Evolutionary conservation across 2,113 vertebrate species (phyloP), one percentile per base, ranked within the genome.

Genomic region (Alethe diademata): DNA sequence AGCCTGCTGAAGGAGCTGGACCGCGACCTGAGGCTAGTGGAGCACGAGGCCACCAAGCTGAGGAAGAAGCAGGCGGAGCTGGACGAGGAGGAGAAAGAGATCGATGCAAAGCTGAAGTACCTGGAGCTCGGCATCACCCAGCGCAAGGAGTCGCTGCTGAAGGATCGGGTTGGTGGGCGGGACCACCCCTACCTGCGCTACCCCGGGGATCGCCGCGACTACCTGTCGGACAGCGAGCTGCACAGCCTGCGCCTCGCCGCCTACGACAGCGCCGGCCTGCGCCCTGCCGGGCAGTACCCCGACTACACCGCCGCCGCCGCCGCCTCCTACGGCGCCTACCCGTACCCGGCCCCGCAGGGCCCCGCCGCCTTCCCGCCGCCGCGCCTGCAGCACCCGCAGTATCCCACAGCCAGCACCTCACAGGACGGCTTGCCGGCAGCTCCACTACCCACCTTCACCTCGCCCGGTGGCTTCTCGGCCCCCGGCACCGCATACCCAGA

Each of bases 51-150:
- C 45, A 99, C 99, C 31, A 99, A 99, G 96, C 98, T 99, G 64
- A 98, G 99, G 69, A 99, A 99, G 97, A 99, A 99, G 96, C 99
- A 99, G 95, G 99, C 99, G 0, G 99, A 99, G 96, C 97, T 99
- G 86, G 99, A 99, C 4, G 99, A 99, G 90, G 99, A 99, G 94
- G 99, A 99, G 97, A 99, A 99, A 96, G 99, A 99, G 97, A 99
- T 99, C 11, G 99, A 99, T 24, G 99, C 99, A 70, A 99, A 99
- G 96, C 97, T 99, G 88, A 99, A 99, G 87, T 99, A 99, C 96
- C 96, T 99, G 94, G 99, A 99, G 96, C 94, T 99, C 61, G 99
- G 99, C 48, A 99, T 99, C 95, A 99, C 98, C 33, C 99, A 99
- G 70, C 99, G 99, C 75, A 99, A 99, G 84, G 99, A 99, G 92